Conservation (phyloP, 2,113 vertebrate genomes). For the Mesitornis unicolor region DNA sequence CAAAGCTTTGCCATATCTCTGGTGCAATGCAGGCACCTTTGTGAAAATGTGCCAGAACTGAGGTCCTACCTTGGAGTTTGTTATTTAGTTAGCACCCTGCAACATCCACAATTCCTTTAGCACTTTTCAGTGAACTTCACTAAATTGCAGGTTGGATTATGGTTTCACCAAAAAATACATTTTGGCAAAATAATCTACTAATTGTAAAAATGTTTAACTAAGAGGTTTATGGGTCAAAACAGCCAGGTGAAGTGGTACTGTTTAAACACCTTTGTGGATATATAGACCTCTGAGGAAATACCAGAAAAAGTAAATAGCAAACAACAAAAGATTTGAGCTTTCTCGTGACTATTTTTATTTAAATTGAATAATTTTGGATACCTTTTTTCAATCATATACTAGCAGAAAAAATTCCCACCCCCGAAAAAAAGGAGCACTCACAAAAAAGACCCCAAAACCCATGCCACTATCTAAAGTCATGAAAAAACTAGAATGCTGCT, state of each 20-base stretch:
- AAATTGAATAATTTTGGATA: not conserved
- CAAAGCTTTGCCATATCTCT: not conserved
- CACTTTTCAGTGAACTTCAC: not conserved
- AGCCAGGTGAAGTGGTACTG: fast-evolving
- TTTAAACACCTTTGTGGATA: not conserved
- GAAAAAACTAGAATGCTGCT: not conserved
- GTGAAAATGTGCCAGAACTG: not conserved
- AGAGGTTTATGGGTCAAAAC: not conserved
- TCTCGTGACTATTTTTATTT: not conserved
- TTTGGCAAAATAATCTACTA: not conserved
- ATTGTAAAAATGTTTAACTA: not conserved
- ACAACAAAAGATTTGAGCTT: not conserved
- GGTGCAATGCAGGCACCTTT: not conserved
- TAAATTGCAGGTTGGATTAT: not conserved
- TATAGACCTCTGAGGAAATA: not conserved
- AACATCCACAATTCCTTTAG: not conserved
- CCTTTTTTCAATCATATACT: not conserved
- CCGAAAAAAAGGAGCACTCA: too few species aligned
- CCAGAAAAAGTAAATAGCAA: not conserved
- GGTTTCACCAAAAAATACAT: not conserved
- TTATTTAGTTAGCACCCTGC: not conserved
- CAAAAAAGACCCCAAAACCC: too few species aligned
- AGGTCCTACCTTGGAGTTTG: not conserved
- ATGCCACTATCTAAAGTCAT: not conserved
- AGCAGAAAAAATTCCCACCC: too few species aligned